phyloP scores from a whole-genome alignment of 1,140 invertebrate species.

The Hycleus phaleratus region DNA sequence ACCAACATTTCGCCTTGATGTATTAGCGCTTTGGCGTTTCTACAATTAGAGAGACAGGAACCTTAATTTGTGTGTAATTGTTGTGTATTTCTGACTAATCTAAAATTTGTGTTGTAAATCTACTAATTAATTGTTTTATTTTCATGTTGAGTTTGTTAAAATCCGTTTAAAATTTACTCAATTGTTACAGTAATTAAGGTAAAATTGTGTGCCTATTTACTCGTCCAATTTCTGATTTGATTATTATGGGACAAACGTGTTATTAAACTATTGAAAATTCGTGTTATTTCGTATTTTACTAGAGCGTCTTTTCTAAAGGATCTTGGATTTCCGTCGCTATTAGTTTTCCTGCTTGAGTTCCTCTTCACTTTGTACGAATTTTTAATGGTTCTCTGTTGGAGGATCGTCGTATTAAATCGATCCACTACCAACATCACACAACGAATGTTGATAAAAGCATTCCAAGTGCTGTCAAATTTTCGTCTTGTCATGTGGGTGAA shows the following conservation, averaged over 20 bases:
- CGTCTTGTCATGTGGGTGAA: neutral
- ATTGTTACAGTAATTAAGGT: too few species aligned
- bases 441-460: neutral
- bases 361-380: slow-evolving; percentile 4
- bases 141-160: too few species aligned
- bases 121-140: too few species aligned
- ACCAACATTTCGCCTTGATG: neutral
- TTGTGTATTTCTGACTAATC: neutral
- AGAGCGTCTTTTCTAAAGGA: too few species aligned
- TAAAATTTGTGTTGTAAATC: too few species aligned
- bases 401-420: neutral
- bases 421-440: neutral
- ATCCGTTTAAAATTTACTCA: too few species aligned
- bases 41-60: neutral
- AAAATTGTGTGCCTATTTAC: too few species aligned
- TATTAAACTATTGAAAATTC: too few species aligned
- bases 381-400: slow-evolving; percentile 5
- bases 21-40: neutral
- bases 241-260: too few species aligned
- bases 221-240: too few species aligned
- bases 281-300: too few species aligned
- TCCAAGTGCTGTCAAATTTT: neutral
- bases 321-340: slow-evolving; percentile 1
- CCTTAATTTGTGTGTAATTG: neutral
- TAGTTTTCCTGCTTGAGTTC: slow-evolving; percentile 11